Percentiles rank a stretch among this genome's conserved stretches.
Conservation (phyloP, 2,888 invertebrate species). For the Nemotelus pantherinus region DNA sequence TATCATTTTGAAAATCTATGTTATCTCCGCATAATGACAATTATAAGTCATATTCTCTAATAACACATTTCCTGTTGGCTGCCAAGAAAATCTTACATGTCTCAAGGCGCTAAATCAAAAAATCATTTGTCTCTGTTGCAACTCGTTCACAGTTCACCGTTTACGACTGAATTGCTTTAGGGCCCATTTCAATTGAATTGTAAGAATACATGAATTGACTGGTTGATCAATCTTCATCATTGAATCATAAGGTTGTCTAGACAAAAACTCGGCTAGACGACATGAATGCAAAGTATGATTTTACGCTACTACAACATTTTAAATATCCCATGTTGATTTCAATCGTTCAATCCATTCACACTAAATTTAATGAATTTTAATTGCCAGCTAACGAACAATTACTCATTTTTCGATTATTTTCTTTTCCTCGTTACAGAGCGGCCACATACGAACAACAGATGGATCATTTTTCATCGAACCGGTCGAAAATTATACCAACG, state of each 20-base stretch:
- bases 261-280: not conserved
- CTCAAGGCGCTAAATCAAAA: slow-evolving; percentile 10
- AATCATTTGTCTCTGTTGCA: slow-evolving; percentile 28
- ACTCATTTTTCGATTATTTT: not conserved
- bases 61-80: slow-evolving; percentile 14
- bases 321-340: not conserved
- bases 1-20: too few relatives aligned
- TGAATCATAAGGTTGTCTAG: slow-evolving; percentile 33
- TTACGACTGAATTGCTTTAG: not conserved
- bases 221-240: slow-evolving; percentile 25
- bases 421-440: slow-evolving; percentile 68
- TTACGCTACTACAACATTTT: not conserved
- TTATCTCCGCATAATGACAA: not conserved
- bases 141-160: not conserved
- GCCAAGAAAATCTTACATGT: not conserved
- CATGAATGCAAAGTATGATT: not conserved
- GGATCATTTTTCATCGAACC: slow-evolving; percentile 77
- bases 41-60: not conserved
- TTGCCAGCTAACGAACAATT: slow-evolving; percentile 7
- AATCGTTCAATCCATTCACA: slow-evolving; percentile 6
- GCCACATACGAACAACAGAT: slow-evolving; percentile 74
- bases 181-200: slow-evolving; percentile 10
- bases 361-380: slow-evolving; percentile 33
- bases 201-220: slow-evolving; percentile 10
- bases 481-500: slow-evolving; percentile 66